Conservation (phyloP, 2,113 vertebrate genomes). For the Carollia perspicillata region DNA sequence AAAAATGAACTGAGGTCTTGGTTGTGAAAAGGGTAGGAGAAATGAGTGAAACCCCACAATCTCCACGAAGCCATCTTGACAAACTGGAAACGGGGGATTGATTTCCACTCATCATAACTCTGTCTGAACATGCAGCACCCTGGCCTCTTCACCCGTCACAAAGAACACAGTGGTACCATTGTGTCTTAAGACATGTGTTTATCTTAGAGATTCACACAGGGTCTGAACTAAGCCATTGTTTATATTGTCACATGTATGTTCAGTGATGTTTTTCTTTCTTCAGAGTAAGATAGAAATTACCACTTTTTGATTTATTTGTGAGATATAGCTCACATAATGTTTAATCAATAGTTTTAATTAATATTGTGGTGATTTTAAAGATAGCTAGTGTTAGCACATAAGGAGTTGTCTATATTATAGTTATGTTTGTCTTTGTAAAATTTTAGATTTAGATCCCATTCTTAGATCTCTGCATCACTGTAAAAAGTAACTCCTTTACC, state of each 20-base stretch:
- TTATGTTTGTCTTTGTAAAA: conserved; percentile 29
- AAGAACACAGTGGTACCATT: background rate
- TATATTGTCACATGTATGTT: background rate
- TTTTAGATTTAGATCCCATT: background rate
- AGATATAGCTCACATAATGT: background rate
- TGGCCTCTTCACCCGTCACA: background rate
- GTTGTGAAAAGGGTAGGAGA: background rate
- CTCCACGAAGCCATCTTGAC: background rate
- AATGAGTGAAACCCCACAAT: background rate
- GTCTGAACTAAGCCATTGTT: background rate
- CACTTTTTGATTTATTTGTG: background rate
- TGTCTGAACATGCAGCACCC: background rate
- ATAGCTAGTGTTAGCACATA: background rate
- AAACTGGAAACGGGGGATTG: background rate
- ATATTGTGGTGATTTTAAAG: background rate
- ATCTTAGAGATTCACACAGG: background rate
- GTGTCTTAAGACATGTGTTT: background rate
- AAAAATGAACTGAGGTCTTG: conserved; percentile 32
- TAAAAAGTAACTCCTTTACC: background rate
- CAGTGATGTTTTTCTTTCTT: background rate
- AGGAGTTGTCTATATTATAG: background rate
- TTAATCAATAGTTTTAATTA: background rate
- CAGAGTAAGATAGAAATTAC: background rate
- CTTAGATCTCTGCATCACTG: background rate
- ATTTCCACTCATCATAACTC: background rate